Percentiles rank a stretch among this genome's conserved stretches.
Conservation (phyloP, 2,113 vertebrate species). For the Psettodes erumei region DNA sequence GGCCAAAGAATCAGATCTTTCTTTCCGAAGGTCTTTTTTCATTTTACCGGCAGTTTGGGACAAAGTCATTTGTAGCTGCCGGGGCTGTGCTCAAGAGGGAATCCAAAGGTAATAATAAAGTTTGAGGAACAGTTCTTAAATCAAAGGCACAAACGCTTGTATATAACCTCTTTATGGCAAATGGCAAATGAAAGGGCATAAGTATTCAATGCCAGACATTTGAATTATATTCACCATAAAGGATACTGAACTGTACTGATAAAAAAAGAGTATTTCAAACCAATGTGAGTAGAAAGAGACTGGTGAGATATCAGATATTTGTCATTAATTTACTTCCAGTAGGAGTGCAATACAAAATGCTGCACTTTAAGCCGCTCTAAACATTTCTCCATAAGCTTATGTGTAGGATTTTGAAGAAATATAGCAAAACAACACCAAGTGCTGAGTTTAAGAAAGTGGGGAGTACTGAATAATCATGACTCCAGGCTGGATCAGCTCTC, state of each 20-base stretch:
- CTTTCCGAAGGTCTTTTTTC: slow-evolving; percentile 25
- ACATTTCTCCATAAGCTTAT: slow-evolving; percentile 1
- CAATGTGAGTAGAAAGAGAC: slow-evolving; percentile 11
- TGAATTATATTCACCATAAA: slow-evolving; percentile 43
- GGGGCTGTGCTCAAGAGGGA: slow-evolving; percentile 22
- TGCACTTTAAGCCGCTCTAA: not conserved
- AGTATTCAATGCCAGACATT: slow-evolving; percentile 16
- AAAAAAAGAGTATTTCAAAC: not conserved
- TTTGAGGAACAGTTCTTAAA: slow-evolving; percentile 51
- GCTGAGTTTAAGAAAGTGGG: slow-evolving; percentile 5
- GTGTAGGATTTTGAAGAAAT: not conserved
- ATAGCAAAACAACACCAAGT: not conserved
- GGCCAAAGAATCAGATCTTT: slow-evolving; percentile 22
- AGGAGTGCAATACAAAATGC: not conserved
- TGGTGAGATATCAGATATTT: not conserved
- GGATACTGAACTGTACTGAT: slow-evolving; percentile 10
- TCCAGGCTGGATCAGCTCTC: not conserved
- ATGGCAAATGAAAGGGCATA: slow-evolving; percentile 35
- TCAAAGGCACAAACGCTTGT: slow-evolving; percentile 44
- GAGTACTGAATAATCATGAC: slow-evolving; percentile 11
- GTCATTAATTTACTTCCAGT: not conserved
- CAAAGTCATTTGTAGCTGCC: slow-evolving; percentile 47
- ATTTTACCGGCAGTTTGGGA: slow-evolving; percentile 16
- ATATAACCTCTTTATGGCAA: slow-evolving; percentile 42
- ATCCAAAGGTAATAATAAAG: slow-evolving; percentile 43